Evolutionary conservation across 2,888 invertebrate genomes (phyloP).

Genomic region (Crematogaster levior): DNA sequence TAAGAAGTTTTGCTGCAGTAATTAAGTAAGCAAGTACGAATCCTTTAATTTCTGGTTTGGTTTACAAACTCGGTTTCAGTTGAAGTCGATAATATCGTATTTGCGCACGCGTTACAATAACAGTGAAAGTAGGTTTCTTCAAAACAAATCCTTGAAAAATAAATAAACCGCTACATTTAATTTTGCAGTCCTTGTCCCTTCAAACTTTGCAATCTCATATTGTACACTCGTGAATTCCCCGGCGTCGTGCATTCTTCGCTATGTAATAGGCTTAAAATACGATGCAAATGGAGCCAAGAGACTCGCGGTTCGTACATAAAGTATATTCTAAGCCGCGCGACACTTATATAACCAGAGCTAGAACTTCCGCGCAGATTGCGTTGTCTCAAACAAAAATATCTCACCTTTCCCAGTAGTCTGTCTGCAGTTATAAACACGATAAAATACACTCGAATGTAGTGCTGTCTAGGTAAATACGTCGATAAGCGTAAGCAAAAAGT

Average conservation of each 20-base stretch:
- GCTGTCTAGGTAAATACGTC: not conserved
- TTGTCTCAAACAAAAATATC: conserved; percentile 44
- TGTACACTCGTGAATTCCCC: conserved; percentile 6
- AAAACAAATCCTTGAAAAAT: not conserved
- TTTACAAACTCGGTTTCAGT: not conserved
- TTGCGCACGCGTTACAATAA: conserved; percentile 20
- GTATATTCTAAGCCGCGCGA: conserved; percentile 50
- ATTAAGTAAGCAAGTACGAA: not conserved
- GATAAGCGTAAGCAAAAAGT: not conserved
- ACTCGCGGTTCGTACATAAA: conserved; percentile 41
- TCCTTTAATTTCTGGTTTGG: conserved; percentile 5
- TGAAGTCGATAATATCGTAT: conserved; percentile 17
- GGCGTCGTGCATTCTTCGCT: conserved; percentile 42
- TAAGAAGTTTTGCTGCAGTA: not conserved
- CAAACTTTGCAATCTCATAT: not conserved
- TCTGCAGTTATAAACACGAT: not conserved
- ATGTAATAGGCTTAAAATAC: conserved; percentile 50
- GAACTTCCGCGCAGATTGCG: conserved; percentile 44
- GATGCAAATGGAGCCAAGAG: conserved; percentile 52
- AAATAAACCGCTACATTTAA: not conserved
- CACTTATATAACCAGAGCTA: conserved; percentile 48
- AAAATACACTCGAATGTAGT: not conserved
- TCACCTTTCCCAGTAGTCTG: conserved; percentile 8
- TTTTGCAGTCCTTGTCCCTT: not conserved
- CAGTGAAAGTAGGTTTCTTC: not conserved